Evolutionary conservation across 2,113 vertebrate species (phyloP), one percentile per base, ranked within the genome.

Genomic region (Perccottus glenii): DNA sequence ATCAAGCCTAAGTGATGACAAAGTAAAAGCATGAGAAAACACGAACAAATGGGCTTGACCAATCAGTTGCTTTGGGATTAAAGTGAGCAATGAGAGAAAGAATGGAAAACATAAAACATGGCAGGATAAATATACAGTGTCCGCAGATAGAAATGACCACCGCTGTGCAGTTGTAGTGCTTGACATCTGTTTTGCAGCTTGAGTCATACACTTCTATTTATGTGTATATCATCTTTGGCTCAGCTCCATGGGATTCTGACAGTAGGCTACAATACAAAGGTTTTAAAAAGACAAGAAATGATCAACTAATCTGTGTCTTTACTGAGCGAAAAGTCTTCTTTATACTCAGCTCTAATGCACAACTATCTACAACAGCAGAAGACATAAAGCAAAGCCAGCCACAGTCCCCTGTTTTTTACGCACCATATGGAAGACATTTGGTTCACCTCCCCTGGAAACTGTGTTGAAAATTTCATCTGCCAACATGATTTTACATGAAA

Each of bases 111-210:
- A 63, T 51, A 56, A 63, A 74, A 81, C 38, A 52, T 60, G 65
- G 27, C 40, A 64, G 72, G 59, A 78, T 59, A 88, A 84, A 87
- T 74, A 83, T 74, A 75, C 56, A 16, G 15, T 53, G 68, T 82
- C 45, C 76, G 77, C 69, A 83, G 84, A 82, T 65, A 83, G 69
- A 75, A 16, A 73, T 61, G 83, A 84, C 81, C 86, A 87, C 87
- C 82, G 57, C 83, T 71, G 66, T 61, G 82, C 62, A 52, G 67
- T 10, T 32, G 4, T 73, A 19, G 72, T 70, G 75, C 82, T 64
- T 76, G 52, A 90, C 90, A 92, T 92, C 90, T 93, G 90, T 81
- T 90, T 87, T 91, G 81, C 89, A 92, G 88, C 76, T 89, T 91
- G 81, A 40, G 64, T 73, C 14, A 38, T 80, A 80, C 70, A 76